Conservation (phyloP, 2,797 vertebrate species). For the Enteromius mattozi region DNA sequence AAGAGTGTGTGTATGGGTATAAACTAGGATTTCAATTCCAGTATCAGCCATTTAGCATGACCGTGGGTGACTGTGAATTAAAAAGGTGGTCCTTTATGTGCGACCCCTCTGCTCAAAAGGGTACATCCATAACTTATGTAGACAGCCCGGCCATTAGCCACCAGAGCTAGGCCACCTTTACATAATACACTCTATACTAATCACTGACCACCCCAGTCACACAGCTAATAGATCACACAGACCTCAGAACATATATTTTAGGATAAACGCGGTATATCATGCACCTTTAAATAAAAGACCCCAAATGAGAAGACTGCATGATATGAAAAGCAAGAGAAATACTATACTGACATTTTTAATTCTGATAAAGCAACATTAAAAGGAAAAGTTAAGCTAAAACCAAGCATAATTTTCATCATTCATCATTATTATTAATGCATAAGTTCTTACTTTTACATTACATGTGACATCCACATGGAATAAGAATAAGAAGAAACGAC, state of each 20-base stretch:
- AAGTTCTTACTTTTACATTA: background rate
- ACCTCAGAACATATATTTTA: conserved; percentile 50
- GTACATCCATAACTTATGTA: conserved; percentile 82
- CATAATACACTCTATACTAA: conserved; percentile 80
- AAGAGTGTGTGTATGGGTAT: conserved; percentile 68
- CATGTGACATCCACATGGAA: background rate
- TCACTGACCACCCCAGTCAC: conserved; percentile 74
- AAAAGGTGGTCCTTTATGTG: conserved; percentile 83
- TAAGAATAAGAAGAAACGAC: conserved; percentile 3
- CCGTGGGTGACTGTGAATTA: conserved; percentile 82
- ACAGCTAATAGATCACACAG: conserved; percentile 61
- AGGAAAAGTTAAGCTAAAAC: background rate
- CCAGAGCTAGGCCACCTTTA: conserved; percentile 77
- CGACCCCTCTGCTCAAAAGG: conserved; percentile 81
- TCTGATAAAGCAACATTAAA: background rate
- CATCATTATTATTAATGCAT: background rate
- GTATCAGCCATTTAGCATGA: conserved; percentile 81
- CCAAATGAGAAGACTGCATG: conserved; percentile 22
- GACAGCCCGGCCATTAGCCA: conserved; percentile 79
- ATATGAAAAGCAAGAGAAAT: conserved; percentile 14
- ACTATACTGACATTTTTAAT: background rate
- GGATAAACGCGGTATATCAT: conserved; percentile 39
- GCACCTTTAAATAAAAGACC: conserved; percentile 31
- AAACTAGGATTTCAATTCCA: conserved; percentile 77
- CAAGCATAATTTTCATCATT: background rate